Evolutionary conservation across 2,888 invertebrate genomes (phyloP).

Genomic region (Thereva unica): DNA sequence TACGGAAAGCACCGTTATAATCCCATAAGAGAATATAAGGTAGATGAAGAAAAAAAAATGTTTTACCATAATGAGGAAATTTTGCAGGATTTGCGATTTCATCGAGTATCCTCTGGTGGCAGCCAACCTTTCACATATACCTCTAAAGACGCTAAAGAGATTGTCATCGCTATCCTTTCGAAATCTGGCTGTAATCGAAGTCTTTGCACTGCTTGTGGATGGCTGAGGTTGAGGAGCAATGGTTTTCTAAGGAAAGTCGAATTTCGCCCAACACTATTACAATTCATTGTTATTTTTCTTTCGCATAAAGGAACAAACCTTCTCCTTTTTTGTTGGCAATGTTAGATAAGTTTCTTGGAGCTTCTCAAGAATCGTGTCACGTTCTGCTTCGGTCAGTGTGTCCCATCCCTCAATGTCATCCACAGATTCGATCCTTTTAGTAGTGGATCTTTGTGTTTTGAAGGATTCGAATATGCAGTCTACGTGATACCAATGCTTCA

Average conservation of each 20-base stretch:
- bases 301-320: constrained; percentile 39
- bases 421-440: constrained; percentile 77
- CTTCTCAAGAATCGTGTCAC: constrained; percentile 62
- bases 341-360: constrained; percentile 25
- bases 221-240: neutral
- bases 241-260: neutral
- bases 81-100: constrained; percentile 75
- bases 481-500: constrained; percentile 86
- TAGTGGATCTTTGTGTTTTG: constrained; percentile 76
- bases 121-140: constrained; percentile 77
- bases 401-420: constrained; percentile 82
- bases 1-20: constrained; percentile 34
- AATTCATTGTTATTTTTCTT: constrained; percentile 32
- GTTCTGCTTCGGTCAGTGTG: constrained; percentile 68
- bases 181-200: constrained; percentile 6
- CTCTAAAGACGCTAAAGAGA: constrained; percentile 75
- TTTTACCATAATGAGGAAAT: constrained; percentile 65
- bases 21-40: constrained; percentile 17
- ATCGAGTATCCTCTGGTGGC: constrained; percentile 77
- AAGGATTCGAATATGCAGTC: constrained; percentile 80
- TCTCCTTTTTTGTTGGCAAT: constrained; percentile 15
- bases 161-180: constrained; percentile 63
- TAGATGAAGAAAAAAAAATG: neutral
- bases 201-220: neutral
- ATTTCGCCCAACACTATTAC: neutral